Percentiles rank a stretch among this genome's conserved stretches.
Conservation (phyloP, 2,888 invertebrate genomes). For the Lissonota sp. region DNA sequence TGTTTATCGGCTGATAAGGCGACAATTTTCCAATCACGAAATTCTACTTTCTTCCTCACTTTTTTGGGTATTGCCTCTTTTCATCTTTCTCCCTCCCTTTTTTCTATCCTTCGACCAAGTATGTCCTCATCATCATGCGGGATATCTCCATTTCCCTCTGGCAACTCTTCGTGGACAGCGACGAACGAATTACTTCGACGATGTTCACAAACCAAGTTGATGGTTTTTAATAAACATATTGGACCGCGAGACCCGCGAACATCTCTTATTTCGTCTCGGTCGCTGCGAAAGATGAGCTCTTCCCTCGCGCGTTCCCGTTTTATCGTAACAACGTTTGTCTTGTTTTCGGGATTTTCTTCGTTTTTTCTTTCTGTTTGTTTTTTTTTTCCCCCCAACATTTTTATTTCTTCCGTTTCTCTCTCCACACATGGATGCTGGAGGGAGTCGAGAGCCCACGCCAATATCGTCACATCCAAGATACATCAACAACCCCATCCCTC, state of each 20-base stretch:
- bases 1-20: too few relatives aligned
- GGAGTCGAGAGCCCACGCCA: constrained; percentile 52
- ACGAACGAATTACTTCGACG: constrained; percentile 28
- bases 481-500: too few relatives aligned
- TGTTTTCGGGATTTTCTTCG: constrained; percentile 8
- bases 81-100: too few relatives aligned
- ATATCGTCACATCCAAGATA: constrained; percentile 29
- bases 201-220: constrained; percentile 13
- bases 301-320: constrained; percentile 56
- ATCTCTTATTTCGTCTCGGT: constrained; percentile 58
- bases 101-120: constrained; percentile 16
- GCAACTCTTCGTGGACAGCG: neutral
- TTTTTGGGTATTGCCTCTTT: too few relatives aligned
- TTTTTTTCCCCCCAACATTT: neutral
- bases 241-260: constrained; percentile 24
- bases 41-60: too few relatives aligned
- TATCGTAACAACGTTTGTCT: constrained; percentile 52
- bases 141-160: neutral
- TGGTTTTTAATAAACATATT: constrained; percentile 2
- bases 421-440: constrained; percentile 8
- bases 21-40: too few relatives aligned
- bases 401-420: neutral
- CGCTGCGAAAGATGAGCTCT: constrained; percentile 29
- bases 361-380: neutral
- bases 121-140: constrained; percentile 16